Evolutionary conservation across 2,888 invertebrate species (phyloP), one percentile per base, ranked within the genome.

Genomic region (Dynastes maya): DNA sequence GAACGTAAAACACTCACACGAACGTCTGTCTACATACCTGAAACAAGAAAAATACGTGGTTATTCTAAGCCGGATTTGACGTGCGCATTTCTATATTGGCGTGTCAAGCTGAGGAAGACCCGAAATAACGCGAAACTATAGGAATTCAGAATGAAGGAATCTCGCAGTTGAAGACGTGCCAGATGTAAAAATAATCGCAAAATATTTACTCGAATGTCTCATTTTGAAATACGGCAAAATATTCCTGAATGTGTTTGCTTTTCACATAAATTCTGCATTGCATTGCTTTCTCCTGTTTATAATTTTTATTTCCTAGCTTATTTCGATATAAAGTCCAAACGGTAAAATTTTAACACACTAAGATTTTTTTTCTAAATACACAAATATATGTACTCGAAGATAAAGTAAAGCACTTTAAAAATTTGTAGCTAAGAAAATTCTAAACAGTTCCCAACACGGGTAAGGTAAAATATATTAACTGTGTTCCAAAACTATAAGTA

Each of bases 161-260:
- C 51, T 58, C 58, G 58, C 32, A 16, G 13, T 58, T 72, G 58
- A 58, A 37, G 16, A 16, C 22, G 55, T 58, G 72, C 72, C 72
- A 72, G 40, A 55, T 58, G 22, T 72, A 72, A 72, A 72, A 72
- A 72, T 72, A 72, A 58, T 58, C 40, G 72, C 67, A 61, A 72
- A 72, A 72, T 58, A 55, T 58, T 72, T 72, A 72, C 58, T 9
- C 11, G 3, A 4, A 45, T 58, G n/a, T 58, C n/a, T 58, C 8
- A 45, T 45, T 45, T 45, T 45, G 55, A 55, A 55, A 22, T 55
- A 6, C 55, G 55, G 55, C 16, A 6, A 55, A 55, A 55, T 55
- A 55, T 55, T 55, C 55, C n/a, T n/a, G 22, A 16, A n/a, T 55
- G 55, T 22, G 55, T n/a, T 55, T 9, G n/a, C 11, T 55, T n/a